Evolutionary conservation across 2,888 invertebrate species (phyloP).

Genomic region (Dorcus hopei): DNA sequence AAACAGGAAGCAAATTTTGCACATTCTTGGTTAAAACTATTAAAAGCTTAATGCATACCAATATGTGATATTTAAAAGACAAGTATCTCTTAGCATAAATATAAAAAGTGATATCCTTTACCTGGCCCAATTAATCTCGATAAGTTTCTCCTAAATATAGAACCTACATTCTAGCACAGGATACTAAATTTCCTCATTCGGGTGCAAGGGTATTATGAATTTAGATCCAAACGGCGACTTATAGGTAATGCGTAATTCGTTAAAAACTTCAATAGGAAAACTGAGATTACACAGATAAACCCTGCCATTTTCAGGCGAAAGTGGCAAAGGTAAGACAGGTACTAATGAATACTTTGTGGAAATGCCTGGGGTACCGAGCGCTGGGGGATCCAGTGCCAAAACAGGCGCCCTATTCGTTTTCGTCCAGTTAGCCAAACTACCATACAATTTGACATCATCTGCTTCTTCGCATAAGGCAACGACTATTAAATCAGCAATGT

Average conservation of each 20-base stretch:
- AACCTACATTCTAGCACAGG: no score
- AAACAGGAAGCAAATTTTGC: no score
- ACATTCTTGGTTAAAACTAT: no score
- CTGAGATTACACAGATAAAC: conserved; percentile 84
- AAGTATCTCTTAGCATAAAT: no score
- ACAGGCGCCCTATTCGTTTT: conserved; percentile 69
- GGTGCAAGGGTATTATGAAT: conserved; percentile 73
- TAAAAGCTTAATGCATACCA: no score
- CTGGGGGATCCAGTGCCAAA: conserved; percentile 73
- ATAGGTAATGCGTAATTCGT: conserved; percentile 73
- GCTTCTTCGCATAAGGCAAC: conserved; percentile 54
- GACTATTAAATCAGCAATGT: conserved; percentile 55
- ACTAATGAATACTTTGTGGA: conserved; percentile 66
- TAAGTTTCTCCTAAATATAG: no score
- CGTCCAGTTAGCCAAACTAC: conserved; percentile 64
- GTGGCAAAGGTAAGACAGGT: conserved; percentile 67
- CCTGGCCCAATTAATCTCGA: no score
- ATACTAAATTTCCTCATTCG: conserved; percentile 30
- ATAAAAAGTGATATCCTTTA: no score
- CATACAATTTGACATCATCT: conserved; percentile 48
- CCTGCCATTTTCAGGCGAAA: conserved; percentile 63
- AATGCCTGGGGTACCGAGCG: conserved; percentile 61
- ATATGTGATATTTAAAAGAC: no score
- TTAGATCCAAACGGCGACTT: conserved; percentile 82
- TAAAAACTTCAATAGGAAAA: conserved; percentile 73